A percentile compares a stretch with the other conserved stretches of the same genome.
These are phyloP conservation scores for Stegodyphus dumicola DNA, from an alignment of 1,140 invertebrate genomes.

Conservation along the genomic window DNA sequence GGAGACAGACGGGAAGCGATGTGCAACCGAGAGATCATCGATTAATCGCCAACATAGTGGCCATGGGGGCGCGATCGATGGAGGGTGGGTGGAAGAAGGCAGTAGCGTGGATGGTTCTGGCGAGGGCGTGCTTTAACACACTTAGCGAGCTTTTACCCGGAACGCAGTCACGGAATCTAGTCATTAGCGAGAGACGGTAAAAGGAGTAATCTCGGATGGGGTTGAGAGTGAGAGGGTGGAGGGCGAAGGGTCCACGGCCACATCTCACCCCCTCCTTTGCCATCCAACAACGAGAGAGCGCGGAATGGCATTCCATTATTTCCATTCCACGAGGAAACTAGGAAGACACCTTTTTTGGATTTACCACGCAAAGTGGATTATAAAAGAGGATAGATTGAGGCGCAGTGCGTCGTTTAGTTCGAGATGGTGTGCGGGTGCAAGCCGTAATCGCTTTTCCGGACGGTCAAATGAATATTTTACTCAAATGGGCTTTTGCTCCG, in stretches of 20 bases:
- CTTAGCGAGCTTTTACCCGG: conserved; percentile 47
- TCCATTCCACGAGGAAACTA: conserved; percentile 40
- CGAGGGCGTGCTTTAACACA: conserved; percentile 55
- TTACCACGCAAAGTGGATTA: conserved; percentile 60
- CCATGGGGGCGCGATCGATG: not conserved
- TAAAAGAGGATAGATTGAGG: not conserved
- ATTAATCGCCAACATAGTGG: conserved; percentile 57
- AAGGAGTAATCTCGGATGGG: conserved; percentile 48
- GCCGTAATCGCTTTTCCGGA: conserved; percentile 51
- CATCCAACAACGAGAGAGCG: not conserved
- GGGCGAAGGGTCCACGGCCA: not conserved
- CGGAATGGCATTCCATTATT: conserved; percentile 56
- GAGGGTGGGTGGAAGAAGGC: not conserved
- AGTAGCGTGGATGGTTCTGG: conserved; percentile 23
- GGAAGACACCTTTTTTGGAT: conserved; percentile 60
- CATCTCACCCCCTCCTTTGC: not conserved
- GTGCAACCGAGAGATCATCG: conserved; percentile 20
- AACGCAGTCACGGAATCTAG: conserved; percentile 47
- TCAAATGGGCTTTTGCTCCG: conserved; percentile 39
- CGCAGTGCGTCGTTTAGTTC: conserved; percentile 2
- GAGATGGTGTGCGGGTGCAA: not conserved
- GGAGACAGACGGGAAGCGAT: no score
- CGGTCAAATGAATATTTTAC: conserved; percentile 55
- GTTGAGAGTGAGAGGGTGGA: not conserved
- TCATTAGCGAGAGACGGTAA: conserved; percentile 57